Evolutionary conservation across 2,888 invertebrate species (phyloP).

Genomic region (Volucella bombylans): DNA sequence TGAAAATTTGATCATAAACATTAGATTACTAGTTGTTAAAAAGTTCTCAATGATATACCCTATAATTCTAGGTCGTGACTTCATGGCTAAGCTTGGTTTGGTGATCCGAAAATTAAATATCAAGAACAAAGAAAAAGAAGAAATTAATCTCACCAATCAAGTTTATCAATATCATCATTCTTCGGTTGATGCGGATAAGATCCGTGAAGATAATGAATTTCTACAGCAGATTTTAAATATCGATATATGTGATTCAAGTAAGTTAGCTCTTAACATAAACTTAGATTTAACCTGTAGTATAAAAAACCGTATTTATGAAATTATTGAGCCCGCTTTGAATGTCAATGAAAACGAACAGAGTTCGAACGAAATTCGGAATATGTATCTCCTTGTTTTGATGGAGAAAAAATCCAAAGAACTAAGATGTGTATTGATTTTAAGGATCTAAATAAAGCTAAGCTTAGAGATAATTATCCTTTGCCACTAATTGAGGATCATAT

Average conservation of each 20-base stretch:
- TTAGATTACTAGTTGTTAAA: background rate
- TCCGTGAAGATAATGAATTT: background rate
- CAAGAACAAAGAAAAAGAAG: background rate
- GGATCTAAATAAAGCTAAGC: too few relatives aligned
- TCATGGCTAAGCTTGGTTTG: background rate
- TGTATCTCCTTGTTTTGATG: too few relatives aligned
- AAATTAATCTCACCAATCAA: background rate
- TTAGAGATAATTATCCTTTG: too few relatives aligned
- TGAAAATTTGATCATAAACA: constrained; percentile 14
- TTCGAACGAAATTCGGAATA: background rate
- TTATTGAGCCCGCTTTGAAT: background rate
- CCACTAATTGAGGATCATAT: too few relatives aligned
- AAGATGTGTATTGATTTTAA: too few relatives aligned
- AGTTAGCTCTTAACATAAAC: background rate
- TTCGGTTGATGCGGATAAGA: background rate
- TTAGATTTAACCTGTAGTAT: background rate
- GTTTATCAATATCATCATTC: background rate
- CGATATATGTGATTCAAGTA: background rate
- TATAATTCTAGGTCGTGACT: background rate
- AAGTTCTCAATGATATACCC: background rate
- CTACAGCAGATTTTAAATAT: background rate
- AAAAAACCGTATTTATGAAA: background rate
- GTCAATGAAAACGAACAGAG: background rate
- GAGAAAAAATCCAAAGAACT: too few relatives aligned
- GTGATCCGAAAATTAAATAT: background rate